Evolutionary conservation across 2,888 invertebrate genomes (phyloP).

Genomic region (Kryphioiulus occultus): DNA sequence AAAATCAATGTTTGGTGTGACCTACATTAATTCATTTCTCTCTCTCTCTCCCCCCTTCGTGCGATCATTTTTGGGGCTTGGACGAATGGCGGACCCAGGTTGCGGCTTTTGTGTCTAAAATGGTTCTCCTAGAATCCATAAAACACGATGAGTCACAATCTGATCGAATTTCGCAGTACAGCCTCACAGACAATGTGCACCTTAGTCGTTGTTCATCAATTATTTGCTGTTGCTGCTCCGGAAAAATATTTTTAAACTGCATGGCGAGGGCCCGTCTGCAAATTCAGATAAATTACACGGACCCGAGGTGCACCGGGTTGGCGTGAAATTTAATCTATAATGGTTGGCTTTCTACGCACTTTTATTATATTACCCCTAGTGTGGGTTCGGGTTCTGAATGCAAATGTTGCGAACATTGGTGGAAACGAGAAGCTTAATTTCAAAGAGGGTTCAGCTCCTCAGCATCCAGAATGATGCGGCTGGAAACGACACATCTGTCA

Average conservation of each 20-base stretch:
- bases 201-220: not conserved
- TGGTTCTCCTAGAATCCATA: not conserved
- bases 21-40: not conserved
- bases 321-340: slow-evolving; percentile 1
- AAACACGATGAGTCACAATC: slow-evolving; percentile 17
- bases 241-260: slow-evolving; percentile 16
- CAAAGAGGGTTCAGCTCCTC: too few species aligned
- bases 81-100: slow-evolving; percentile 2
- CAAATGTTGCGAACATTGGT: too few species aligned
- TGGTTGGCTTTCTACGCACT: too few species aligned
- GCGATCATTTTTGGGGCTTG: slow-evolving; percentile 14
- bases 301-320: not conserved
- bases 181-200: not conserved
- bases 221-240: not conserved
- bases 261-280: too few species aligned
- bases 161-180: not conserved
- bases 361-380: too few species aligned
- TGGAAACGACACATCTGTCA: too few species aligned
- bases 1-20: slow-evolving; percentile 8
- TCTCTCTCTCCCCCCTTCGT: not conserved
- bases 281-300: slow-evolving; percentile 7
- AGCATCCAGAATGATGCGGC: too few species aligned
- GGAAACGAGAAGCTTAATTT: too few species aligned
- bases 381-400: too few species aligned
- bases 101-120: slow-evolving; percentile 17